A percentile compares a stretch with the other conserved stretches of the same genome.
Conservation (phyloP, 2,797 vertebrate species). For the Paratrypauchen microcephalus region DNA sequence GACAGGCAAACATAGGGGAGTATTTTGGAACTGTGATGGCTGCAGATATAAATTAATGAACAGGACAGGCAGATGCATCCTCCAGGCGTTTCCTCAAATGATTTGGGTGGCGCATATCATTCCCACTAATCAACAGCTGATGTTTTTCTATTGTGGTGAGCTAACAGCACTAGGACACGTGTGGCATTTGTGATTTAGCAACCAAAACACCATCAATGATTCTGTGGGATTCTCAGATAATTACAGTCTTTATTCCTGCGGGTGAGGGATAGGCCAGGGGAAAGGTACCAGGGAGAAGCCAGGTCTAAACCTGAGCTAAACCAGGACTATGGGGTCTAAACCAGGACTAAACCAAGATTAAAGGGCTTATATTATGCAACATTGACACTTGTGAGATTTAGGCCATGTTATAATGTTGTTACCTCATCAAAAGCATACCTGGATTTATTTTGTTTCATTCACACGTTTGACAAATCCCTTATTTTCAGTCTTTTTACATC, state of each 20-base stretch:
- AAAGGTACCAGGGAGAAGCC: not conserved
- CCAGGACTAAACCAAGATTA: not conserved
- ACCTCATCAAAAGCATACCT: too few relatives aligned
- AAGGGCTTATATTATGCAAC: too few relatives aligned
- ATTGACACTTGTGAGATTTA: too few relatives aligned
- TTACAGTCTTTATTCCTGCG: constrained; percentile 33
- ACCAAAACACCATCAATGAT: constrained; percentile 46
- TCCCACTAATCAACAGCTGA: constrained; percentile 60
- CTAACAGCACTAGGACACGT: constrained; percentile 28
- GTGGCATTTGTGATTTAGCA: constrained; percentile 51
- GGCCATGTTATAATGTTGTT: too few relatives aligned
- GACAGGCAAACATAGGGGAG: constrained; percentile 42
- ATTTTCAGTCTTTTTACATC: too few relatives aligned
- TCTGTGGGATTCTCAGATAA: constrained; percentile 45
- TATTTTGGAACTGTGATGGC: constrained; percentile 40
- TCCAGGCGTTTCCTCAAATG: constrained; percentile 59
- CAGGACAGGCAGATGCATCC: constrained; percentile 55
- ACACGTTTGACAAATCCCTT: too few relatives aligned
- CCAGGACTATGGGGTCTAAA: too few relatives aligned
- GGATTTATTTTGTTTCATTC: too few relatives aligned
- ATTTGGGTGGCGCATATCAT: constrained; percentile 49
- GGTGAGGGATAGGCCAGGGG: not conserved
- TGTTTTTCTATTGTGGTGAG: constrained; percentile 61
- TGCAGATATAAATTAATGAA: constrained; percentile 67
- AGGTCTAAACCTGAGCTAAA: not conserved